Percentiles rank a stretch among this genome's conserved stretches.
Conservation (phyloP, 1,140 invertebrate species). For the Lepidotrigona ventralis region DNA sequence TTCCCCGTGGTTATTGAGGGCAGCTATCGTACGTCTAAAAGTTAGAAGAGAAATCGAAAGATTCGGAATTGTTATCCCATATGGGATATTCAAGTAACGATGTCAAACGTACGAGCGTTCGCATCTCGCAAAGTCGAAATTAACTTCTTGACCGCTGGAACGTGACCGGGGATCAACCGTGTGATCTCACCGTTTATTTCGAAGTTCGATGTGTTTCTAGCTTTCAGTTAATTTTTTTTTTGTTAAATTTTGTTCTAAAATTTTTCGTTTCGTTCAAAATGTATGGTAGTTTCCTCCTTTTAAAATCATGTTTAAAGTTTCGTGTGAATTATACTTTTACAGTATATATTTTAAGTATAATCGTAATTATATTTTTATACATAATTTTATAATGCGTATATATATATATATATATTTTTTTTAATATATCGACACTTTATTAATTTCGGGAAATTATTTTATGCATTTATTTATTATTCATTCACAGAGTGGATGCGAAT, state of each 20-base stretch:
- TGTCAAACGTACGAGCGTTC: background rate
- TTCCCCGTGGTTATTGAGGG: slow-evolving; percentile 37
- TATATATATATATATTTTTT: too few relatives aligned
- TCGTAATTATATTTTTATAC: too few relatives aligned
- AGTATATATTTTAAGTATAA: too few relatives aligned
- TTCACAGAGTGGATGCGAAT: too few relatives aligned
- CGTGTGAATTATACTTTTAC: too few relatives aligned
- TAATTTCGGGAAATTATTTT: too few relatives aligned
- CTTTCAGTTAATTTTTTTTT: background rate
- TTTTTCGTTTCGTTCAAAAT: background rate
- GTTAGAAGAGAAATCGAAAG: slow-evolving; percentile 44
- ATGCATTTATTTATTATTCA: too few relatives aligned
- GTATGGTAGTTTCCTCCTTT: too few relatives aligned
- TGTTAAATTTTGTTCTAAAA: background rate
- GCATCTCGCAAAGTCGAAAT: background rate
- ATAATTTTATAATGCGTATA: too few relatives aligned
- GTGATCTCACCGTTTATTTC: background rate
- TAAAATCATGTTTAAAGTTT: too few relatives aligned
- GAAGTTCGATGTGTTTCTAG: background rate
- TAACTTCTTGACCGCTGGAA: background rate
- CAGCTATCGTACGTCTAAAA: slow-evolving; percentile 37
- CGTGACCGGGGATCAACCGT: background rate
- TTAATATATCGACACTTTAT: too few relatives aligned
- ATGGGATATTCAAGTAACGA: background rate
- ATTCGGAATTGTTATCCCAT: slow-evolving; percentile 18